Base-by-base conservation (phyloP, 1,140 invertebrate species). In the Matsumurasca onukii region DNA sequence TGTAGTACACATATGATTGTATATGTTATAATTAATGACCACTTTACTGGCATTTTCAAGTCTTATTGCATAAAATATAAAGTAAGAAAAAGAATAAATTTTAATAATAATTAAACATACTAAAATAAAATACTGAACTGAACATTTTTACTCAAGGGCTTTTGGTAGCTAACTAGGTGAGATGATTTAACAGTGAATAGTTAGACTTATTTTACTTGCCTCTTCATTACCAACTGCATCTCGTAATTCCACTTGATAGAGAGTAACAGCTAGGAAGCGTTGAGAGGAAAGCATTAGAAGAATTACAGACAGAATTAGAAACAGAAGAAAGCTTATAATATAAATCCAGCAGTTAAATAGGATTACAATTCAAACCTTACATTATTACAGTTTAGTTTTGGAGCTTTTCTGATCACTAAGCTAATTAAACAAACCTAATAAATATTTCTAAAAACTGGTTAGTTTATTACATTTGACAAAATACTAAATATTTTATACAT, bases 161-260 rank as follows among this genome's bases (percentile, higher is more conserved):
- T n/a, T n/a, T n/a, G n/a, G n/a, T n/a, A n/a, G n/a, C n/a, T n/a
- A n/a, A n/a, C n/a, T n/a, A n/a, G n/a, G n/a, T n/a, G n/a, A n/a
- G n/a, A 69, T 70, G n/a, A 13, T 52, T 59, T 25, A 74, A 70
- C n/a, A 72, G 69, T 45, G 24, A 15, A 55, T 61, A 72, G 17
- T 29, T 71, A 34, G 73, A 67, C 29, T 31, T 52, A 52, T n/a
- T 5, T 59, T 59, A 59, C 55, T 59, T 59, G 55, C 55, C 55
- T 59, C 55, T 59, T 59, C 55, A 25, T 29, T 49, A 63, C 29
- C 52, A 12, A 22, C 52, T 34, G 5, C n/a, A 17, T 66, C 64
- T n/a, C 2, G 45, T 9, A 39, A 52, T 61, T 70, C 69, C 49
- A 77, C 65, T 66, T 76, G 71, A 59, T 73, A 72, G 1, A 75